Evolutionary conservation across 2,888 invertebrate species (phyloP), one percentile per base, ranked within the genome.

Genomic region (Antitype chi): DNA sequence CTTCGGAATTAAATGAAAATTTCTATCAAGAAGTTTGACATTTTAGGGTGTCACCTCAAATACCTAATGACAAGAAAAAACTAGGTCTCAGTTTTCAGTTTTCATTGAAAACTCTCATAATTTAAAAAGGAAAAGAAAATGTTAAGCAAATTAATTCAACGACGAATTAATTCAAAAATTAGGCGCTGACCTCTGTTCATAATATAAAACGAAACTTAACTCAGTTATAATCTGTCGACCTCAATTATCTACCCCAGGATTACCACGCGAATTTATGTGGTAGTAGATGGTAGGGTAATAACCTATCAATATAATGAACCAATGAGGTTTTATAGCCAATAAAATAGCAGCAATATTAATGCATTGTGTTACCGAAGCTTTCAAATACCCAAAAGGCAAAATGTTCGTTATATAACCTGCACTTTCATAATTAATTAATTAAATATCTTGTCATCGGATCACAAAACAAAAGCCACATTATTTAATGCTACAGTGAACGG

Each of bases 301-400:
- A 47, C 32, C 23, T 38, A 62, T 38, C 52, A 32, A 79, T 38
- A 73, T 73, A 84, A 80, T 70, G 47, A 84, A 74, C 85, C 63
- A 80, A 57, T 74, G 67, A 74, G 59, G 25, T 74, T 81, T 84
- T 70, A 84, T 60, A 55, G 63, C 23, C 53, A 68, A 84, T 84
- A 70, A 80, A 68, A n/a, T 57, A 43, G 63, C n/a, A 69, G 11
- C 52, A 53, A n/a, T 60, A 78, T 60, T 72, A 72, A 83, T 64
- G 53, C 23, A 77, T 52, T 55, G 15, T 53, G 57, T n/a, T 82
- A 32, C 20, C 57, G 25, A 47, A 82, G 20, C 57, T 64, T 59
- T 76, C 69, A 59, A 82, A 68, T 57, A 25, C 28, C 11, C 28
- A 28, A 57, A 62, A 79, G 6, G 60, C 23, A 53, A 76, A 66